Base-by-base conservation (phyloP, 2,797 vertebrate genomes). In the Halcyon leucocephala region DNA sequence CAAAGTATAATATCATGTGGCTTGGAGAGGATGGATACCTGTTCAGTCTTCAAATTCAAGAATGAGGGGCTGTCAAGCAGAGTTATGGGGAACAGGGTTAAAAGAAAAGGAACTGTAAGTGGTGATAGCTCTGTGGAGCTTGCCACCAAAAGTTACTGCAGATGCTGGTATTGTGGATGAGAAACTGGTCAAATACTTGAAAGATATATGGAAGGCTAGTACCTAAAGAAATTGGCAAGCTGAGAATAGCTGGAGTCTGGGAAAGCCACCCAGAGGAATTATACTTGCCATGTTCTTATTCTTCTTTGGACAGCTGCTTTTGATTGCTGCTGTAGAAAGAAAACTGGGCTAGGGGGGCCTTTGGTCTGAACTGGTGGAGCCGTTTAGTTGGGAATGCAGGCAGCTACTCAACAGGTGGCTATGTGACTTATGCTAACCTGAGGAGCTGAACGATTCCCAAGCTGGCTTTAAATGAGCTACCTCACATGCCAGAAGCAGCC, bases 281-380 rank as follows among this genome's bases (percentile, higher is more conserved):
- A 9, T 16, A 14, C 26, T 69, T n/a, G 12, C 69, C 52, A 58
- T 79, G 49, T 5, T 89, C 90, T 78, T 81, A 8, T 28, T 94
- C 80, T 95, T 60, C 65, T 61, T 73, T 20, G 60, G 60, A 55
- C 89, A 93, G 89, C 79, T 92, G 90, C 72, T 95, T 91, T 78
- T 54, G 72, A 65, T 86, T 46, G 46, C 57, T 42, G 65, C 41
- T 54, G 57, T 3, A 65, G 79, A 25, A 65, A 61, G 85, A 54
- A 60, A 52, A 7, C 20, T 4, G 71, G 66, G 41, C 46, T 54
- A 71, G 35, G 12, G 21, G 74, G 62, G 73, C 60, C 44, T 90
- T 78, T 14, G 82, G 28, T 71, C 76, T 10, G 79, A 41, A 72
- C 39, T 60, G 61, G 14, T 19, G 52, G 85, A 44, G 41, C 82